A percentile compares a stretch with the other conserved stretches of the same genome.
Conservation (phyloP, 2,113 vertebrate species). For the Microtus ochrogaster region DNA sequence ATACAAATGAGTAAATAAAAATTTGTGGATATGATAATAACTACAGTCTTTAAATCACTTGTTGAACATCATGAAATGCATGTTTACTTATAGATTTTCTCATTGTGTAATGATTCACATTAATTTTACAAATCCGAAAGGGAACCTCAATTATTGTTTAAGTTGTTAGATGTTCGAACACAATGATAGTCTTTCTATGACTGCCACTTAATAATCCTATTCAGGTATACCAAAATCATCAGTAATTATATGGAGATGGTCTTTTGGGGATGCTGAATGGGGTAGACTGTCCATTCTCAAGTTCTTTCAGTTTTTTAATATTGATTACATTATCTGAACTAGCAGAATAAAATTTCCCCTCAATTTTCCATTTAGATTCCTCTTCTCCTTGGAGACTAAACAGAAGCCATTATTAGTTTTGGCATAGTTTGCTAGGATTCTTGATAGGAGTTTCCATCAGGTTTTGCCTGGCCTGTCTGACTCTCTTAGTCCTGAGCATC, state of each 20-base stretch:
- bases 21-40: too few relatives aligned
- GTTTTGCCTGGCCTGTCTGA: constrained; percentile 56
- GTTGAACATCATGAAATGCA: not conserved
- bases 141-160: not conserved
- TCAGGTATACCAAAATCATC: not conserved
- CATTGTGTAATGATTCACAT: not conserved
- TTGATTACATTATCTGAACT: not conserved
- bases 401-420: constrained; percentile 44
- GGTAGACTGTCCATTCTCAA: not conserved
- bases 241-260: not conserved
- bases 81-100: constrained; percentile 8
- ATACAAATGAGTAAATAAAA: not conserved
- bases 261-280: not conserved
- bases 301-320: not conserved
- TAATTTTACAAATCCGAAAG: constrained; percentile 14
- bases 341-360: constrained; percentile 29
- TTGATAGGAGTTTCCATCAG: constrained; percentile 64
- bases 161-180: not conserved
- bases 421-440: constrained; percentile 62
- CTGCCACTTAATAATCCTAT: not conserved
- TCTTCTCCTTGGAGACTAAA: not conserved
- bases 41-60: constrained; percentile 13
- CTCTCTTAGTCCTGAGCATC: constrained; percentile 57
- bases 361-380: not conserved
- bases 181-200: not conserved